phyloP scores from a whole-genome alignment of 2,888 invertebrate species.

The Orthosia gothica region DNA sequence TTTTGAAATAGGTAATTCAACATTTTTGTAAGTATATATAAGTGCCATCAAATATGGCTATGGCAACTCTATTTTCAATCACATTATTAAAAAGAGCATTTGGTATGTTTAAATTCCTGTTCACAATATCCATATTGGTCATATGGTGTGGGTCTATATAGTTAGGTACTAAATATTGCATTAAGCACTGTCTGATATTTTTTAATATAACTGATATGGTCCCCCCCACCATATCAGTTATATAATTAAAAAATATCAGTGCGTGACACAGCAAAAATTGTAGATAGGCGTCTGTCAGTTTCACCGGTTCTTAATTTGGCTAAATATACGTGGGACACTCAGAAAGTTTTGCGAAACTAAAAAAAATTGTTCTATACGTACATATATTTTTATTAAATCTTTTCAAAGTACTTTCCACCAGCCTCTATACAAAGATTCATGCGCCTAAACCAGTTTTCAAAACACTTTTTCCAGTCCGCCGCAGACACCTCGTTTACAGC shows the following conservation, averaged over 20 bases:
- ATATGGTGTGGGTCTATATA: neutral
- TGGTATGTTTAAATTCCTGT: constrained; percentile 7
- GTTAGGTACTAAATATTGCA: neutral
- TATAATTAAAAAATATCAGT: too few relatives aligned
- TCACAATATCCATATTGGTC: neutral
- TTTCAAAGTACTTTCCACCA: too few relatives aligned
- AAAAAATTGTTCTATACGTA: too few relatives aligned
- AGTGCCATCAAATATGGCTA: constrained; percentile 6
- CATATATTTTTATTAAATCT: too few relatives aligned
- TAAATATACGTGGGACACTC: too few relatives aligned
- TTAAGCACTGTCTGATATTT: constrained; percentile 2
- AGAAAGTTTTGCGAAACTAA: too few relatives aligned
- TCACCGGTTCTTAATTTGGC: constrained; percentile 7
- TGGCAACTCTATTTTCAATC: too few relatives aligned
- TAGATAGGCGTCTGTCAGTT: neutral
- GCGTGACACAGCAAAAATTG: neutral
- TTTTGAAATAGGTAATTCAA: constrained; percentile 3
- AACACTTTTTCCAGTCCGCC: too few relatives aligned
- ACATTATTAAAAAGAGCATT: neutral
- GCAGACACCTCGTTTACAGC: too few relatives aligned
- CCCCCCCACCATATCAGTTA: too few relatives aligned
- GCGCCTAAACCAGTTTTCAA: too few relatives aligned
- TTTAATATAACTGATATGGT: neutral
- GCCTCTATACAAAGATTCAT: too few relatives aligned
- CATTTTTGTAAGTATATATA: constrained; percentile 15